phyloP scores from a whole-genome alignment of 2,888 invertebrate species.

The Aspidiotus destructor region DNA sequence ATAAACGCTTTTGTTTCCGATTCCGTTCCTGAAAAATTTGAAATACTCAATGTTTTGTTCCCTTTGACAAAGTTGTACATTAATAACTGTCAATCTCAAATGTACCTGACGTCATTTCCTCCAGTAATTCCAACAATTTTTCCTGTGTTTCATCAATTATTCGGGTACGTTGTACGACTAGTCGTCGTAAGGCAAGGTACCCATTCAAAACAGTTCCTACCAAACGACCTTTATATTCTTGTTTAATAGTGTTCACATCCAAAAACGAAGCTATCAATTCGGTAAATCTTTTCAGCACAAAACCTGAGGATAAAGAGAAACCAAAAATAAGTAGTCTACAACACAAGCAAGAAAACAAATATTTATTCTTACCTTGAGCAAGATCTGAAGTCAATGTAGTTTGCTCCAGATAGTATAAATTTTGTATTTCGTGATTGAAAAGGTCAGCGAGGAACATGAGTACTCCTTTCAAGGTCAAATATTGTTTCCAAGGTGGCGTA shows the following conservation, averaged over 20 bases:
- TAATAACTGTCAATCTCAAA: not conserved
- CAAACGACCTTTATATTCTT: conserved; percentile 78
- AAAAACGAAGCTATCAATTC: conserved; percentile 80
- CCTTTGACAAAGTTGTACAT: not conserved
- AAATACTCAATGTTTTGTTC: not conserved
- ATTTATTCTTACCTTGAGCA: conserved; percentile 56
- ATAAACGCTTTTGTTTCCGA: conserved; percentile 94
- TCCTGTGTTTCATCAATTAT: conserved; percentile 95
- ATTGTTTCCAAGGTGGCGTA: conserved; percentile 86
- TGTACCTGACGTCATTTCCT: conserved; percentile 85
- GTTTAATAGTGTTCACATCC: conserved; percentile 74
- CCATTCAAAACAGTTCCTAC: conserved; percentile 88
- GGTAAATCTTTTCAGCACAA: conserved; percentile 79
- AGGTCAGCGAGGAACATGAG: conserved; percentile 73
- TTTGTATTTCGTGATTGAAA: conserved; percentile 77
- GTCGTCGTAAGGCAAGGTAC: conserved; percentile 76
- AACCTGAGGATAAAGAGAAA: conserved; percentile 48
- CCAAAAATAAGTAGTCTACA: not conserved
- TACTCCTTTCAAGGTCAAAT: conserved; percentile 78
- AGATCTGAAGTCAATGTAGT: conserved; percentile 87
- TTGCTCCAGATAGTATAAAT: conserved; percentile 79
- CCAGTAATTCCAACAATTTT: conserved; percentile 79
- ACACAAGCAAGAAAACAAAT: not conserved
- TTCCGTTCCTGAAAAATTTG: conserved; percentile 58
- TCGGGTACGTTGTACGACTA: conserved; percentile 89